Percentiles rank a stretch among this genome's conserved stretches.
Evolutionary conservation across 1,140 invertebrate species (phyloP).

Genomic region (Hylyphantes graminicola): DNA sequence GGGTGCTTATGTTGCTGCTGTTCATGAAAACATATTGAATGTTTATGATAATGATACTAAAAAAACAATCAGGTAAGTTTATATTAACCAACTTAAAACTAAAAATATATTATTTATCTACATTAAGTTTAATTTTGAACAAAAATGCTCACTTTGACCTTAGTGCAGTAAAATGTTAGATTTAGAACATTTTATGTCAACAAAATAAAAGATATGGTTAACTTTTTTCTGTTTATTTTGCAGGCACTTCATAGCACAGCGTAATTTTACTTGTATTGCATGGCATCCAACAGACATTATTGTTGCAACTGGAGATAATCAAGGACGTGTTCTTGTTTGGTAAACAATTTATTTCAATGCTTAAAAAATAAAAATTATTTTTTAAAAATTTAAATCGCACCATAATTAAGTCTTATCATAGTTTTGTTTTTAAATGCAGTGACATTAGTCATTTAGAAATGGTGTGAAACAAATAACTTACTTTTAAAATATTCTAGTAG

Average conservation of each 20-base stretch:
- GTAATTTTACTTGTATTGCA: constrained; percentile 76
- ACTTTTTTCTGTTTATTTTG: constrained; percentile 34
- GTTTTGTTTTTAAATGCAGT: too few relatives aligned
- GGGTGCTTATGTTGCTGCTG: constrained; percentile 65
- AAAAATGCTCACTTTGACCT: too few relatives aligned
- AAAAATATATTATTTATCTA: too few relatives aligned
- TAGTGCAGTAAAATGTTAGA: too few relatives aligned
- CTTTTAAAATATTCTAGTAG: too few relatives aligned
- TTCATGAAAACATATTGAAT: constrained; percentile 65
- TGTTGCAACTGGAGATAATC: constrained; percentile 78
- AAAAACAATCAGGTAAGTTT: constrained; percentile 19
- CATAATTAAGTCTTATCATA: too few relatives aligned
- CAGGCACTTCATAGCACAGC: constrained; percentile 68
- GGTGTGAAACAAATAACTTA: too few relatives aligned
- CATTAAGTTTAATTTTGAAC: too few relatives aligned
- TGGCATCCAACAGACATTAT: constrained; percentile 77
- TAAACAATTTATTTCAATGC: background rate
- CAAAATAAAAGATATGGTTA: background rate
- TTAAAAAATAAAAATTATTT: background rate
- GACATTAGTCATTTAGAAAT: too few relatives aligned
- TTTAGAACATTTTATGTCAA: background rate
- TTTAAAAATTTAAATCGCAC: background rate
- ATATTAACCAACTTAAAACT: too few relatives aligned
- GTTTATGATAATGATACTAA: constrained; percentile 66
- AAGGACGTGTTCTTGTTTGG: constrained; percentile 78